These are phyloP conservation scores for Lutraria rhynchaena DNA, from an alignment of 1,140 invertebrate genomes.

Conservation along the genomic window DNA sequence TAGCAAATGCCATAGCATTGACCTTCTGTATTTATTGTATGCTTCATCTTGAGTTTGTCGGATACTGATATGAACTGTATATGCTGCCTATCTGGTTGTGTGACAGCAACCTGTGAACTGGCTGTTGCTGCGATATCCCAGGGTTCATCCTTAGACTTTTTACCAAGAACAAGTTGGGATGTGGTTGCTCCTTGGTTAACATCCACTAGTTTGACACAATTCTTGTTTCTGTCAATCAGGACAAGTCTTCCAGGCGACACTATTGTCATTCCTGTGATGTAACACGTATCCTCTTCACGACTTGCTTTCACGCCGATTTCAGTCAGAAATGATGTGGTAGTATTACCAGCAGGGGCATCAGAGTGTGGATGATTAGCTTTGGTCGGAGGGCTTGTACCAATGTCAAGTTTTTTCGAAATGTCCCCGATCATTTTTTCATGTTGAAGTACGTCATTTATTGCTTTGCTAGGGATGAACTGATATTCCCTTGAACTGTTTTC, in stretches of 20 bases:
- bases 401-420: not conserved
- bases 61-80: conserved; percentile 10
- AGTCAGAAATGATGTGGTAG: too few relatives aligned
- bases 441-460: not conserved
- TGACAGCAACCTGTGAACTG: not conserved
- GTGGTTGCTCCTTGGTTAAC: not conserved
- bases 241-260: not conserved
- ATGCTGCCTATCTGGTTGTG: not conserved
- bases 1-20: not conserved
- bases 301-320: conserved; percentile 1
- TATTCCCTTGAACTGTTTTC: not conserved
- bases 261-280: not conserved
- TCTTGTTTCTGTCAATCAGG: not conserved
- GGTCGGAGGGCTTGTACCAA: not conserved
- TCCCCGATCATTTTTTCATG: not conserved
- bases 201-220: not conserved
- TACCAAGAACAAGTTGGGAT: not conserved
- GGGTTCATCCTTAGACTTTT: too few relatives aligned
- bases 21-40: not conserved
- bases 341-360: too few relatives aligned
- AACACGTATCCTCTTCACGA: not conserved
- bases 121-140: not conserved
- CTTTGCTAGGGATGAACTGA: not conserved
- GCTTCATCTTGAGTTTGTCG: not conserved
- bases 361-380: not conserved